Percentiles rank a stretch among this genome's conserved stretches.
phyloP scores from a whole-genome alignment of 2,797 vertebrate species.

The Orestias chungarensis region DNA sequence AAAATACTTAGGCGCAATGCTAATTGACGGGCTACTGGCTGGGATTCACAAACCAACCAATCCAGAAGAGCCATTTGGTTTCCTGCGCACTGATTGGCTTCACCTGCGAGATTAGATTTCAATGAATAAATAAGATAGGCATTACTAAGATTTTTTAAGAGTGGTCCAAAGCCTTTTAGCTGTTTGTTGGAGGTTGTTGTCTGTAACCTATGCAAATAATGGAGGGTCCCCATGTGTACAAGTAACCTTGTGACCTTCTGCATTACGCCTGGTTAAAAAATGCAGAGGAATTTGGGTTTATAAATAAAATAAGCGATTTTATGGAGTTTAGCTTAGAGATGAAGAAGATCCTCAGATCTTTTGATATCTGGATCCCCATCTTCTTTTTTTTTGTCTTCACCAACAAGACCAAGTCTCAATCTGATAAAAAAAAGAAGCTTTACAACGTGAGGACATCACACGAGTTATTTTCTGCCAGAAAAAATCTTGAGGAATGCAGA shows the following conservation, averaged over 20 bases:
- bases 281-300: constrained; percentile 14
- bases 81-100: background rate
- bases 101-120: background rate
- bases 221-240: background rate
- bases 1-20: background rate
- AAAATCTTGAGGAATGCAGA: constrained; percentile 34
- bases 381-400: constrained; percentile 41
- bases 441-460: constrained; percentile 41
- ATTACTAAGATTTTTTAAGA: background rate
- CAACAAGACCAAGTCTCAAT: constrained; percentile 51
- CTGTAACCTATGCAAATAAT: background rate
- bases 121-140: too few species aligned
- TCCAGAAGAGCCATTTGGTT: background rate
- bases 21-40: background rate
- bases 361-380: constrained; percentile 35
- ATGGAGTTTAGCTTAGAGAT: constrained; percentile 12
- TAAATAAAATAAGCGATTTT: constrained; percentile 7
- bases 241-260: background rate
- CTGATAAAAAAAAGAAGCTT: constrained; percentile 56
- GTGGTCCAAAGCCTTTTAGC: too few species aligned
- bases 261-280: background rate
- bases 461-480: constrained; percentile 17
- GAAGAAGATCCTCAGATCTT: constrained; percentile 25
- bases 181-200: background rate
- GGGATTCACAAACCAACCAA: background rate